Percentiles rank a stretch among this genome's conserved stretches.
phyloP scores from a whole-genome alignment of 2,113 vertebrate species.

The Percopsis transmontana region DNA sequence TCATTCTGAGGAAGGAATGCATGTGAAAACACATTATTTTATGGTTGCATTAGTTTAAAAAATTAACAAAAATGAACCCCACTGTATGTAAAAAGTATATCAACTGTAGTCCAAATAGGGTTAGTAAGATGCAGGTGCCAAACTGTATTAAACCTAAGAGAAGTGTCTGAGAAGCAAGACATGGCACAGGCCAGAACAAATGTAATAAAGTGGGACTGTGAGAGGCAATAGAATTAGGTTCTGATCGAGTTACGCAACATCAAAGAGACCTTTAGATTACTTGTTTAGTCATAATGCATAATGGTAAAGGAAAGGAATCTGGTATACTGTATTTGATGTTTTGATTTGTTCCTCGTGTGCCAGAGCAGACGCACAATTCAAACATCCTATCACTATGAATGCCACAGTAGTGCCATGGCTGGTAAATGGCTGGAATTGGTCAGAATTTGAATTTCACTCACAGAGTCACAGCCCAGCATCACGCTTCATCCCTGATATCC shows the following conservation, averaged over 20 bases:
- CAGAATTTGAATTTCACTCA: slow-evolving; percentile 25
- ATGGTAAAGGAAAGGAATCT: not conserved
- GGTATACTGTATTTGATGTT: not conserved
- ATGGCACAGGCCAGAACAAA: slow-evolving; percentile 33
- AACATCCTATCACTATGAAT: not conserved
- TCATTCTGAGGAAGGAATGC: too few relatives aligned
- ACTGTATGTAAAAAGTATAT: too few relatives aligned
- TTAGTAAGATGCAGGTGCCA: slow-evolving; percentile 6
- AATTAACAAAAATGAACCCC: too few relatives aligned
- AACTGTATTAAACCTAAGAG: slow-evolving; percentile 25
- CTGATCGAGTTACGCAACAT: slow-evolving; percentile 27
- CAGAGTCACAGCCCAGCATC: slow-evolving; percentile 2
- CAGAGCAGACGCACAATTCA: not conserved
- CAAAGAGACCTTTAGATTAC: slow-evolving; percentile 10
- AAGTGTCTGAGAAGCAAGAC: slow-evolving; percentile 43
- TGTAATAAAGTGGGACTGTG: slow-evolving; percentile 36
- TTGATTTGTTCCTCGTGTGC: not conserved
- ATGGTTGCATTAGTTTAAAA: too few relatives aligned
- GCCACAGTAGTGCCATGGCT: not conserved
- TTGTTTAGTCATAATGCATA: not conserved
- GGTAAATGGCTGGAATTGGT: slow-evolving; percentile 3
- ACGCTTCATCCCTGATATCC: slow-evolving; percentile 28
- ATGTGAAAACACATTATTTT: too few relatives aligned
- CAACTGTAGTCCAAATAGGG: not conserved
- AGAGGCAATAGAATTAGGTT: slow-evolving; percentile 31